Conservation (phyloP, 2,888 invertebrate genomes). For the Sericinus montela region DNA sequence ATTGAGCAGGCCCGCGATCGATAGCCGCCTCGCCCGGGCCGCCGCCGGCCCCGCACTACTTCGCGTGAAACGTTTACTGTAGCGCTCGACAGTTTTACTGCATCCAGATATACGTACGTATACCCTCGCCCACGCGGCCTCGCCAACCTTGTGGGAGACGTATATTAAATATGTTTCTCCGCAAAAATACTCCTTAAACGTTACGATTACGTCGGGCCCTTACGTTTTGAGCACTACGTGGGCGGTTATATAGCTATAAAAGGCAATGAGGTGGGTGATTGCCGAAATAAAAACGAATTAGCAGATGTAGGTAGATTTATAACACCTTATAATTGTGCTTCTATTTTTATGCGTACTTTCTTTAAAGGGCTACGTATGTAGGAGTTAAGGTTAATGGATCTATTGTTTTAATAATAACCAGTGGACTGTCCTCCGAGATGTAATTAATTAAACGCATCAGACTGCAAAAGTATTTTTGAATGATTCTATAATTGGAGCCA, state of each 20-base stretch:
- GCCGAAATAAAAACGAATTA: slow-evolving; percentile 12
- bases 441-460: too few relatives aligned
- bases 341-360: background rate
- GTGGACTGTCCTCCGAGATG: too few relatives aligned
- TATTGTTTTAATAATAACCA: too few relatives aligned
- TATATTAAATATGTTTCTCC: slow-evolving; percentile 6
- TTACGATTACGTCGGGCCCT: slow-evolving; percentile 9
- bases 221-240: slow-evolving; percentile 7
- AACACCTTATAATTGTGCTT: slow-evolving; percentile 8
- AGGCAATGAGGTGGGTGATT: slow-evolving; percentile 14
- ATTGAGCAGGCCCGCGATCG: slow-evolving; percentile 74
- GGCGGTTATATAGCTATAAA: slow-evolving; percentile 13
- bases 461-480: too few relatives aligned
- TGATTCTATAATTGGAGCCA: too few relatives aligned
- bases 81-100: slow-evolving; percentile 28
- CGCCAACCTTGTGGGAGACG: slow-evolving; percentile 36
- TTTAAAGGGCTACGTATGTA: background rate
- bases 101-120: slow-evolving; percentile 35
- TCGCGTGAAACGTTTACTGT: too few relatives aligned
- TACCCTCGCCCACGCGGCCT: slow-evolving; percentile 59
- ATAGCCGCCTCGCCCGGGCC: slow-evolving; percentile 58
- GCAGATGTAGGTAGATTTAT: slow-evolving; percentile 10
- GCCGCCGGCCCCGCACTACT: slow-evolving; percentile 26
- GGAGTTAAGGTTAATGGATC: too few relatives aligned
- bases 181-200: slow-evolving; percentile 4